Percentiles rank a stretch among this genome's conserved stretches.
These are phyloP conservation scores for Drosophila bocki DNA, from an alignment of 1,140 invertebrate species.

Conservation along the genomic window DNA sequence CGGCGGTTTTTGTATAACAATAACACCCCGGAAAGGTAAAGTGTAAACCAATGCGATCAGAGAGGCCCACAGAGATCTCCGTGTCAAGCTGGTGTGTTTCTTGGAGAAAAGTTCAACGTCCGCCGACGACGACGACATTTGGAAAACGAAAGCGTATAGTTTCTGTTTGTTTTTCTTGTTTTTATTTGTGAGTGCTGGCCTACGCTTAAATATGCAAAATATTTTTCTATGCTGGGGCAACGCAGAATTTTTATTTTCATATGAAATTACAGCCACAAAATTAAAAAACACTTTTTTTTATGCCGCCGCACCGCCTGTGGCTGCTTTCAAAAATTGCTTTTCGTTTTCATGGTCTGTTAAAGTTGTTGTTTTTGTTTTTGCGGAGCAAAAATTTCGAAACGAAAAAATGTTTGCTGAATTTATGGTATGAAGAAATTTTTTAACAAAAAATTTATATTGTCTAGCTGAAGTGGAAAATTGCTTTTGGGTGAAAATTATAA, in stretches of 20 bases:
- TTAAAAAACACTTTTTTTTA: constrained; percentile 48
- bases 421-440: constrained; percentile 13
- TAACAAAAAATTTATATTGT: not conserved
- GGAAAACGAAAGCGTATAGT: constrained; percentile 73
- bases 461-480: constrained; percentile 21
- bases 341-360: constrained; percentile 50
- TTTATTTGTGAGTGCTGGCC: constrained; percentile 15
- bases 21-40: constrained; percentile 32
- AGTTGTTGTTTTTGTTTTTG: not conserved
- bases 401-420: constrained; percentile 17
- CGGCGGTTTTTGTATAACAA: constrained; percentile 51
- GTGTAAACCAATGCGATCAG: constrained; percentile 49
- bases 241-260: constrained; percentile 60
- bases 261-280: constrained; percentile 40
- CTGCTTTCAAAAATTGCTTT: constrained; percentile 48
- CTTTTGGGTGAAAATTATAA: constrained; percentile 5
- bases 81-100: constrained; percentile 55
- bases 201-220: constrained; percentile 51
- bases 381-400: constrained; percentile 13
- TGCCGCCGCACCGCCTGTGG: constrained; percentile 9
- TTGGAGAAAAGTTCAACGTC: constrained; percentile 60
- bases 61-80: constrained; percentile 49
- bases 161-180: constrained; percentile 38
- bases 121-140: constrained; percentile 27
- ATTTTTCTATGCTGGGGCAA: constrained; percentile 26